Percentiles rank a stretch among this genome's conserved stretches.
Conservation (phyloP, 2,113 vertebrate genomes). For the Nycticryphes semicollaris region DNA sequence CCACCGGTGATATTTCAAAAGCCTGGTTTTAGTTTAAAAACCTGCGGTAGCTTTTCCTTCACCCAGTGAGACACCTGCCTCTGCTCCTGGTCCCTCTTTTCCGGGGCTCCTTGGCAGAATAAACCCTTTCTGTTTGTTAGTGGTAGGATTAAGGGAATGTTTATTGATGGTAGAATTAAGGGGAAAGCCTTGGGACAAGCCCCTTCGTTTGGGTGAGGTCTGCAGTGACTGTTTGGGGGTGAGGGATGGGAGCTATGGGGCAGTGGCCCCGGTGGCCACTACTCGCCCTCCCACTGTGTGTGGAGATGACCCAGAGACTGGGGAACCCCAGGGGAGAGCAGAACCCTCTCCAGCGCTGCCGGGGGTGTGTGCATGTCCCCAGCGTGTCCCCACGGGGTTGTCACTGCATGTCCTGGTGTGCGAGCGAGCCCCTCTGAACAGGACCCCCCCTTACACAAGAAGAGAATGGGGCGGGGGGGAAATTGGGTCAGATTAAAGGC, state of each 20-base stretch:
- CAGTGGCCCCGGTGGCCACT: neutral
- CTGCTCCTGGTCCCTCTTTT: neutral
- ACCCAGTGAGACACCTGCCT: neutral
- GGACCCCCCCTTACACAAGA: neutral
- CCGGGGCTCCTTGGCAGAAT: neutral
- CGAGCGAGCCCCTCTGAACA: neutral
- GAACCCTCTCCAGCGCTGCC: neutral
- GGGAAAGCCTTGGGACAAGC: neutral
- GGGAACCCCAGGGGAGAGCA: neutral
- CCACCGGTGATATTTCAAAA: neutral
- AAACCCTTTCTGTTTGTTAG: too few species aligned
- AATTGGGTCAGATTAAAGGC: neutral
- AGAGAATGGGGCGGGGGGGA: neutral
- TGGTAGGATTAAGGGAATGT: too few species aligned
- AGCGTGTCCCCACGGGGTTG: too few species aligned
- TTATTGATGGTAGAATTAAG: neutral
- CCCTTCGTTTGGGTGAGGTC: neutral
- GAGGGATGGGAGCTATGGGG: neutral
- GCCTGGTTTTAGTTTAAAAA: neutral
- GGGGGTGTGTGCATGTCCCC: rapidly evolving
- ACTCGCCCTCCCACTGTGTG: rapidly evolving
- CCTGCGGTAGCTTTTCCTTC: neutral
- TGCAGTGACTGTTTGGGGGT: rapidly evolving
- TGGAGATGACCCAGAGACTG: rapidly evolving
- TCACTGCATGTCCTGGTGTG: neutral